Evolutionary conservation across 2,113 vertebrate species (phyloP).

Genomic region (Cavia porcellus): DNA sequence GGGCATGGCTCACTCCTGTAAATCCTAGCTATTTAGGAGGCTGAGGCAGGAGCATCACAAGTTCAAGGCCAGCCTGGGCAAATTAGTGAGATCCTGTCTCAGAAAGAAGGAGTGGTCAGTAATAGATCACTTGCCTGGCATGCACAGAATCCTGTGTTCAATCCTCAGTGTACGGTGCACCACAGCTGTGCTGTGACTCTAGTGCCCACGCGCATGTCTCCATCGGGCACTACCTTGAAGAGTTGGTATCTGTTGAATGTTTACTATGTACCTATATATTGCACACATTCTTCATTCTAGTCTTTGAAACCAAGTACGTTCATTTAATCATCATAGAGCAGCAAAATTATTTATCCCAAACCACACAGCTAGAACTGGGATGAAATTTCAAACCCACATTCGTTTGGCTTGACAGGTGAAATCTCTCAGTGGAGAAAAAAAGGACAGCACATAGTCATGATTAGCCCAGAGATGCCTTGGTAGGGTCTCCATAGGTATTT

Average conservation of each 20-base stretch:
- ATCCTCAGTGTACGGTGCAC: background rate
- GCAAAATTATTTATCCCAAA: background rate
- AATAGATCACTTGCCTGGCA: background rate
- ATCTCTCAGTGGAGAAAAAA: background rate
- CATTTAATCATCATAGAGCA: background rate
- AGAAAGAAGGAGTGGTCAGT: background rate
- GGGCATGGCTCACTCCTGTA: background rate
- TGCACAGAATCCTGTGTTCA: background rate
- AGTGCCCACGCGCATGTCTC: background rate
- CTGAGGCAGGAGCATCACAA: background rate
- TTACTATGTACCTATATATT: background rate
- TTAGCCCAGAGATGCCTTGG: background rate
- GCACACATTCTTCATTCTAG: background rate
- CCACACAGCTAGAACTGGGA: background rate
- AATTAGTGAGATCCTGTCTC: background rate
- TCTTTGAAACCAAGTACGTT: background rate
- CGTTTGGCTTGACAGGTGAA: background rate
- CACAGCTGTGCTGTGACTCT: background rate
- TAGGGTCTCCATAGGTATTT: background rate
- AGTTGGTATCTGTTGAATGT: background rate
- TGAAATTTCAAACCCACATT: background rate
- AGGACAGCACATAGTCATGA: background rate
- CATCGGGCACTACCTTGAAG: background rate
- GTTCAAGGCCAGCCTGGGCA: background rate
- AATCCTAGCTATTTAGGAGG: background rate